These are phyloP conservation scores for Apodemus agrarius DNA, from an alignment of 2,797 vertebrate genomes.

Conservation along the genomic window DNA sequence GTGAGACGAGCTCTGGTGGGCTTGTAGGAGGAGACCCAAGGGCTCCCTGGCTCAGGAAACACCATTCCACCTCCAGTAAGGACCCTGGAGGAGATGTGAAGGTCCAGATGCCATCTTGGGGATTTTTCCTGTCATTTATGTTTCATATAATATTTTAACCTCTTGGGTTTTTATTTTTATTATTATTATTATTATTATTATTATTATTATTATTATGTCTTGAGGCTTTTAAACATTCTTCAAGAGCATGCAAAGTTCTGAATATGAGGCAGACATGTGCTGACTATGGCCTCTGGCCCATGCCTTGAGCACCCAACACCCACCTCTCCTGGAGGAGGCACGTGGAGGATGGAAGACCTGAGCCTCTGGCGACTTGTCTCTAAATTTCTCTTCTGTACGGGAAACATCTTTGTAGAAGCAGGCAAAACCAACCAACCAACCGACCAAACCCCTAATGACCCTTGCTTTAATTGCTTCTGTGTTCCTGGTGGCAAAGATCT, in stretches of 20 bases:
- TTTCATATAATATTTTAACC: conserved; percentile 33
- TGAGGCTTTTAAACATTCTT: conserved; percentile 29
- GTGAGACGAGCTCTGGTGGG: rapidly evolving
- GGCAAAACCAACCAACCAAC: neutral
- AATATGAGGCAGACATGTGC: neutral
- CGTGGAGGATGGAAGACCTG: rapidly evolving
- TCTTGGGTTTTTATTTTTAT: neutral
- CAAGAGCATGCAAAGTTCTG: neutral
- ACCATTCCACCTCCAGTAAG: rapidly evolving
- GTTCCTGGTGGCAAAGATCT: neutral
- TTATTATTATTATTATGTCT: neutral
- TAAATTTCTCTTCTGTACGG: neutral
- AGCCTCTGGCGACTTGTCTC: neutral
- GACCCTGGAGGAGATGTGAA: neutral
- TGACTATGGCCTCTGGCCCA: too few relatives aligned
- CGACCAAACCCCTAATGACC: too few relatives aligned
- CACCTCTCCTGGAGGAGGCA: rapidly evolving
- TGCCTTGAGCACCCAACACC: rapidly evolving
- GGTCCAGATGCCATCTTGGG: neutral
- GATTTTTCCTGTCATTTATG: conserved; percentile 15
- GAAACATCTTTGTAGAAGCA: neutral
- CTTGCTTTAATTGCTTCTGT: neutral
- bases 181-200: neutral
- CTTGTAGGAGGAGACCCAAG: neutral
- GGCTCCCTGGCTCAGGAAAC: neutral